phyloP scores from a whole-genome alignment of 2,888 invertebrate species.

The Macrophya annulata region DNA sequence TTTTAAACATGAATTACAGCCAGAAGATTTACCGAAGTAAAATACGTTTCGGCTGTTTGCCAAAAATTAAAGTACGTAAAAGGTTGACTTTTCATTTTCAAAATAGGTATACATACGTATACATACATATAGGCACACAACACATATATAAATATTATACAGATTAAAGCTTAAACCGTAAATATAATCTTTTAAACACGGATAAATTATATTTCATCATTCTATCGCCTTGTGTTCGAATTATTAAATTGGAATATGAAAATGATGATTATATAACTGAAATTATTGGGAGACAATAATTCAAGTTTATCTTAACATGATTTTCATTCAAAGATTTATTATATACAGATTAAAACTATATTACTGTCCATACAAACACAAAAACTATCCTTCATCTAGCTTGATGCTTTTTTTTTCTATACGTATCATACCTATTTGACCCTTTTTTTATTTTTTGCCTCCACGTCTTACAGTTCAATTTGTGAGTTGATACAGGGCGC shows the following conservation, averaged over 20 bases:
- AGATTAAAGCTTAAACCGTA: not conserved
- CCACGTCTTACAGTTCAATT: not conserved
- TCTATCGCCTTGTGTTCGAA: conserved; percentile 8
- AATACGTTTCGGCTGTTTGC: conserved; percentile 51
- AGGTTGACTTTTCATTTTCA: conserved; percentile 12
- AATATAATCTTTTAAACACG: not conserved
- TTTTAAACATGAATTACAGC: conserved; percentile 52
- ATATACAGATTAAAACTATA: not conserved
- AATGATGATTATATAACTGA: not conserved
- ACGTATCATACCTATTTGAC: not conserved
- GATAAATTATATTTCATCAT: not conserved
- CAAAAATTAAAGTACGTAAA: conserved; percentile 36
- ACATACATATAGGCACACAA: not conserved
- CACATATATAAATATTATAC: not conserved
- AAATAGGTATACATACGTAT: conserved; percentile 1
- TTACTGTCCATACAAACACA: not conserved
- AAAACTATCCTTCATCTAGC: not conserved
- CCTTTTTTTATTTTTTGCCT: not conserved
- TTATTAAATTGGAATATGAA: not conserved
- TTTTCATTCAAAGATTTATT: not conserved
- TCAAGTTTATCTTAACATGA: not conserved
- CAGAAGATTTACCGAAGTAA: conserved; percentile 48
- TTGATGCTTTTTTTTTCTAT: not conserved
- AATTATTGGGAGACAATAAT: not conserved
- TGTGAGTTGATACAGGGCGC: not conserved